Evolutionary conservation across 2,797 vertebrate species (phyloP), one percentile per base, ranked within the genome.

Genomic region (Poecilia picta): DNA sequence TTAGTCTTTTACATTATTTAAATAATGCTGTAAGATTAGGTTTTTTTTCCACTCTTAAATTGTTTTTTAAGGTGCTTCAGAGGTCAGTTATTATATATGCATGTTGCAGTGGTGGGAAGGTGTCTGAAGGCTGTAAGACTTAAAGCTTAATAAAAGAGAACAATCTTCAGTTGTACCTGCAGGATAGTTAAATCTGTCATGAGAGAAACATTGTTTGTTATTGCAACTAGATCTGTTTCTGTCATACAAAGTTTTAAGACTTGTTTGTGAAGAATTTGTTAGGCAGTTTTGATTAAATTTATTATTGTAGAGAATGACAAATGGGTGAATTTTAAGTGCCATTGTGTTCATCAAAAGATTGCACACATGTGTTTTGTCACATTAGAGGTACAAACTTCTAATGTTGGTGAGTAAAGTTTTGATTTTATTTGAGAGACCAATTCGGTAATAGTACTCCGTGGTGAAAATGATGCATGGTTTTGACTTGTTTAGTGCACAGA

Each of bases 81-180:
- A 89, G 91, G 94, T 95, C 94, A 94, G 93, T 92, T 87, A 89
- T 80, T 72, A 88, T 85, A 90, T 94, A 95, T 94, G 94, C 93
- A 95, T 92, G 84, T 74, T 31, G 53, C 72, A 57, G 66, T 71
- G 16, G 79, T 80, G 88, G 86, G 81, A 89, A 90, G 85, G 90
- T 89, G 93, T 95, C 94, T 95, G 94, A 95, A 94, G 91, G 82
- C 85, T 81, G 66, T 66, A 74, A 80, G 79, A 85, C 78, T 80
- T 82, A n/a, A 71, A 45, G 68, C 74, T 78, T 88, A 78, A 92
- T 88, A 90, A 89, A 92, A 84, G 80, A 85, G 77, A 86, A 83
- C 94, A 91, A 94, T 93, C 93, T 83, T 28, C 13, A 57, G 28
- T 49, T 6, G 5, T 71, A 73, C 79, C 76, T 87, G 81, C 47